Conservation (phyloP, 1,140 invertebrate species). For the Drosophila persimilis region DNA sequence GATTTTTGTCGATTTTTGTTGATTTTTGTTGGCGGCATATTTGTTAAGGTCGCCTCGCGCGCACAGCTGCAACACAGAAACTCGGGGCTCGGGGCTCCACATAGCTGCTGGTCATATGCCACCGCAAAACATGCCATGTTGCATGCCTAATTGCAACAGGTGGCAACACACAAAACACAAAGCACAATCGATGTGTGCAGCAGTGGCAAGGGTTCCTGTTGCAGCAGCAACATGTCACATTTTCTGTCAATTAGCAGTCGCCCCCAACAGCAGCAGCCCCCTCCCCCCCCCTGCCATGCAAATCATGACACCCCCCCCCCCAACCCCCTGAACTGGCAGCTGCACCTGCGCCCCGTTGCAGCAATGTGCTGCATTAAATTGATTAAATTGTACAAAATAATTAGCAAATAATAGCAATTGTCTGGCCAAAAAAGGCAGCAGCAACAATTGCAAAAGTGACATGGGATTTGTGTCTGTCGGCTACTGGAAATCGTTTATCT, state of each 20-base stretch:
- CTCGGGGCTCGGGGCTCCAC: constrained; percentile 39
- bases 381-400: constrained; percentile 38
- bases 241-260: constrained; percentile 27
- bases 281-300: constrained; percentile 13
- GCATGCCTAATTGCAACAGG: constrained; percentile 81
- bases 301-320: constrained; percentile 10
- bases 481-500: constrained; percentile 45
- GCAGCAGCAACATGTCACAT: constrained; percentile 43
- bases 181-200: constrained; percentile 3
- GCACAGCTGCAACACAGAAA: constrained; percentile 60
- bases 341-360: background rate
- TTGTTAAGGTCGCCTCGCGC: constrained; percentile 68
- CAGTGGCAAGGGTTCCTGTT: no score
- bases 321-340: no score
- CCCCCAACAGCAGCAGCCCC: constrained; percentile 25
- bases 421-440: constrained; percentile 62
- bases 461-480: constrained; percentile 64
- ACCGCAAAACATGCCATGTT: constrained; percentile 73
- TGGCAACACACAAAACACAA: constrained; percentile 60
- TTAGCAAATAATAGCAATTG: constrained; percentile 67
- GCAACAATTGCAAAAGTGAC: constrained; percentile 37
- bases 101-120: constrained; percentile 75
- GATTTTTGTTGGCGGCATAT: constrained; percentile 54
- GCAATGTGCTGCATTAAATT: constrained; percentile 45
- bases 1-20: background rate